phyloP scores from a whole-genome alignment of 2,797 vertebrate genomes.

The Gymnocypris eckloni region DNA sequence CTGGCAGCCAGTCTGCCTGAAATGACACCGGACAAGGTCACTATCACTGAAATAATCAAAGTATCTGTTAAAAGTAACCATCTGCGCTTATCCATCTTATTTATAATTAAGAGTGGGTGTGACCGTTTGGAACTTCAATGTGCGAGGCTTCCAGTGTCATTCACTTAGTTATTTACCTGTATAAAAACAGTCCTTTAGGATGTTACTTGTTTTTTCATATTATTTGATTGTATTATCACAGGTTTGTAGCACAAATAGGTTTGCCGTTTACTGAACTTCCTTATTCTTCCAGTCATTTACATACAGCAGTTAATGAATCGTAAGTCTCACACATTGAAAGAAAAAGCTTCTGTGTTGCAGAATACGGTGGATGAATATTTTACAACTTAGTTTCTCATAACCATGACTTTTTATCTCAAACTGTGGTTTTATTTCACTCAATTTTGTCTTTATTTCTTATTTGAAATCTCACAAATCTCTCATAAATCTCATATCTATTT shows the following conservation, averaged over 20 bases:
- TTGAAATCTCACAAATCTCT: neutral
- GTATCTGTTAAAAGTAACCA: neutral
- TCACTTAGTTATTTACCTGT: neutral
- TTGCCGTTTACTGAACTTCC: neutral
- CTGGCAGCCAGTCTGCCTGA: slow-evolving; percentile 81
- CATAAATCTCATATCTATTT: neutral
- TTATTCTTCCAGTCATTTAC: neutral
- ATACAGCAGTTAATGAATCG: neutral
- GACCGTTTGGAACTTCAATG: neutral
- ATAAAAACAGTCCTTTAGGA: too few relatives aligned
- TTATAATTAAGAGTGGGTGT: neutral
- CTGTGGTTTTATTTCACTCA: neutral
- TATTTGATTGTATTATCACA: neutral
- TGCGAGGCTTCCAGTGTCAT: neutral
- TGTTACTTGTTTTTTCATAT: neutral
- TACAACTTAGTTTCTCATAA: neutral
- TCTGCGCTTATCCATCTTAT: neutral
- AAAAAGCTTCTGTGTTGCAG: neutral
- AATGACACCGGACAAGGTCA: slow-evolving; percentile 91
- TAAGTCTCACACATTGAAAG: neutral
- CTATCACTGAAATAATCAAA: neutral
- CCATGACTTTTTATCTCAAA: neutral
- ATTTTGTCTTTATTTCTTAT: neutral
- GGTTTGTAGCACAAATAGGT: neutral
- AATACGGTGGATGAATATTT: neutral